Evolutionary conservation across 2,888 invertebrate species (phyloP).

Genomic region (Myathropa florea): DNA sequence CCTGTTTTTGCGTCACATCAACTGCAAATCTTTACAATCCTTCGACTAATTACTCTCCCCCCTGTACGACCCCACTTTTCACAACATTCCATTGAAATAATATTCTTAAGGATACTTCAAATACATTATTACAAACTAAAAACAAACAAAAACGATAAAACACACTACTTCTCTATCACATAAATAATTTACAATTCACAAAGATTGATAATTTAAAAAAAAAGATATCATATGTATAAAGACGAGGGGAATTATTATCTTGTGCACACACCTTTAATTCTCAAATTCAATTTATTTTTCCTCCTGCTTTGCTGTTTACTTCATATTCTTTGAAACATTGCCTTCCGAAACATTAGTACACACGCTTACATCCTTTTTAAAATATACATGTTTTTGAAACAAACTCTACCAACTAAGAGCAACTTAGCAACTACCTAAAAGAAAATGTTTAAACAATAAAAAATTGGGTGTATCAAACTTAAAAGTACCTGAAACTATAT

Average conservation of each 20-base stretch:
- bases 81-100: background rate
- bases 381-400: conserved; percentile 65
- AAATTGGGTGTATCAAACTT: background rate
- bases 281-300: background rate
- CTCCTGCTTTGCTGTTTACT: too few relatives aligned
- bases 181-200: conserved; percentile 47
- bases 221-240: background rate
- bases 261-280: conserved; percentile 33
- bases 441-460: conserved; percentile 19
- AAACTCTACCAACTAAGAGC: conserved; percentile 43
- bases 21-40: too few relatives aligned
- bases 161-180: conserved; percentile 41
- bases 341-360: conserved; percentile 28
- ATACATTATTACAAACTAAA: conserved; percentile 18
- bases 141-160: conserved; percentile 11
- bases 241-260: conserved; percentile 43
- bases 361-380: conserved; percentile 3
- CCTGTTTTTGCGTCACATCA: too few relatives aligned
- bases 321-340: conserved; percentile 1
- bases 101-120: conserved; percentile 3
- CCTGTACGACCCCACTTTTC: background rate
- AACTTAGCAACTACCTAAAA: conserved; percentile 30
- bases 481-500: conserved; percentile 17
- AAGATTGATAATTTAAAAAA: conserved; percentile 19
- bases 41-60: background rate